A percentile compares a stretch with the other conserved stretches of the same genome.
These are phyloP conservation scores for Apodemus sylvaticus DNA, from an alignment of 2,113 vertebrate species.

Conservation along the genomic window DNA sequence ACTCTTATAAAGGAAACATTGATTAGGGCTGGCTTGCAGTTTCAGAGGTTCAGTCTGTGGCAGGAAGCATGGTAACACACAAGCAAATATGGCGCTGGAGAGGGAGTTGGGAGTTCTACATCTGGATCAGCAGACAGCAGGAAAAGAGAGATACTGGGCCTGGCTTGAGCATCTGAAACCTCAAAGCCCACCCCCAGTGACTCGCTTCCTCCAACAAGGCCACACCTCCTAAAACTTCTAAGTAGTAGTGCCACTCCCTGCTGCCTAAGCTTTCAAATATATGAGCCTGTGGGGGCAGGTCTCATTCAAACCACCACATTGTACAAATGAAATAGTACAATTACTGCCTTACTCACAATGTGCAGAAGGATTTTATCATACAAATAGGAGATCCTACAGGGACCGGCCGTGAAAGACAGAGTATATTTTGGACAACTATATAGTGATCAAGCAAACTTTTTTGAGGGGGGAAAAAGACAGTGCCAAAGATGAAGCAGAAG, in stretches of 20 bases:
- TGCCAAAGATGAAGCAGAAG: conserved; percentile 95
- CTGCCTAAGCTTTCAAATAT: background rate
- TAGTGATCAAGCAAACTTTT: conserved; percentile 96
- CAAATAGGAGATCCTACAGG: background rate
- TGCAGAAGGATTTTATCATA: background rate
- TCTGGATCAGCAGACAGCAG: background rate
- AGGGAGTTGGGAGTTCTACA: background rate
- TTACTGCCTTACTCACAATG: background rate
- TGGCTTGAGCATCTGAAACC: background rate
- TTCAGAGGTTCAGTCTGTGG: background rate
- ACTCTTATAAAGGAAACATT: background rate
- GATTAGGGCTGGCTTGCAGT: too few species aligned
- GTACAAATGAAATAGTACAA: background rate
- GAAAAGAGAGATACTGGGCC: background rate
- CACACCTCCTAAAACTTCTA: background rate
- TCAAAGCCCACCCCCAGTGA: background rate
- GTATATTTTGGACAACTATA: conserved; percentile 91
- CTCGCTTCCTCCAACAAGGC: background rate
- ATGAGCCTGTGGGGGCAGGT: background rate
- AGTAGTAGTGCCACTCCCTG: background rate
- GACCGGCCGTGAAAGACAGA: background rate
- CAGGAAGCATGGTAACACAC: background rate
- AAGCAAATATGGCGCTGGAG: background rate
- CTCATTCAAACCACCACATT: background rate
- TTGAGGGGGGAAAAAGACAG: conserved; percentile 91